Base-by-base conservation (phyloP, 2,888 invertebrate genomes). In the Lathronympha strigana region DNA sequence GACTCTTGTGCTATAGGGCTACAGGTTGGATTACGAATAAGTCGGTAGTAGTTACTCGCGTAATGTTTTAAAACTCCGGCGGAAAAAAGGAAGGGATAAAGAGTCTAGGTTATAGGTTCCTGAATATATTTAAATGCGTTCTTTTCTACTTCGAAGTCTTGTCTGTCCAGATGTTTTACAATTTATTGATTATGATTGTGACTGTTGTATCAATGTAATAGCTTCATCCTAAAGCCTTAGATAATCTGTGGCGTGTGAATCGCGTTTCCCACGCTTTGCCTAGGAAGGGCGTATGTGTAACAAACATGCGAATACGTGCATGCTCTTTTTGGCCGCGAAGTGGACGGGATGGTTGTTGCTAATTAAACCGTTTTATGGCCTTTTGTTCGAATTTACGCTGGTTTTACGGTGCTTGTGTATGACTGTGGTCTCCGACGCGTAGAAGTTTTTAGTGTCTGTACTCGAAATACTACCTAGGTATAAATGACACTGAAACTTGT, bases 341-440 rank as follows among this genome's bases (percentile, higher is more conserved):
- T 45, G 28, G 28, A 17, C 25, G 38, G 33, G 40, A 25, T 36
- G 60, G 50, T 78, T 79, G 72, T 72, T 72, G 74, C 74, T 78
- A 81, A 81, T 81, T 81, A 81, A 79, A 75, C 72, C 70, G 72
- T 70, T 80, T 81, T 78, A 81, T 76, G 75, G 72, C 74, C 77
- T 76, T 79, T 81, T 77, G 79, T 76, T 78, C 73, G 53, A 68
- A 57, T 71, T 73, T 66, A 68, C 51, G 53, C 49, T 61, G 61
- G 51, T 69, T 67, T 60, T 64, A 62, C 55, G 38, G 50, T 54
- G 54, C 67, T 47, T 45, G 33, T 4, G 8, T 9, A 9, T 43
- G 43, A 11, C 28, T 19, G 23, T n/a, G 50, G 60, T 38, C n/a
- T 25, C 40, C 11, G 4, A 28, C n/a, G 8, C n/a, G 33, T 21